Evolutionary conservation across 2,888 invertebrate genomes (phyloP).

Genomic region (Tribolium freemani): DNA sequence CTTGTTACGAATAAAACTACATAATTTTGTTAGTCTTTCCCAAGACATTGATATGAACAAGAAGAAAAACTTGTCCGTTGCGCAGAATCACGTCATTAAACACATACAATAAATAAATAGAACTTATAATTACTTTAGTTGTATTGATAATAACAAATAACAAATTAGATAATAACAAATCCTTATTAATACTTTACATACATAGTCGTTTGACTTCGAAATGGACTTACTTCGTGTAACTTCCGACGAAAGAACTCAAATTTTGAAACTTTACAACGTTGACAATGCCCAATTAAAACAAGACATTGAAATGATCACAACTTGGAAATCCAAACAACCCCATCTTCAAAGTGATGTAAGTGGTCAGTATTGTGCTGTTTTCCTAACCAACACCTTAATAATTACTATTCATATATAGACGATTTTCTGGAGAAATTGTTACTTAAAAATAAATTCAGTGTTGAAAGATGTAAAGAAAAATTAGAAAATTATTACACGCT

Average conservation of each 20-base stretch:
- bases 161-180: too few species aligned
- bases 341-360: neutral
- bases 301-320: neutral
- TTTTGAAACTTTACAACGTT: neutral
- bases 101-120: too few species aligned
- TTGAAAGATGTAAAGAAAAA: slow-evolving; percentile 14
- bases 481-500: slow-evolving; percentile 17
- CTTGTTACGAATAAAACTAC: too few species aligned
- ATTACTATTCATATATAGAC: neutral
- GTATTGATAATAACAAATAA: too few species aligned
- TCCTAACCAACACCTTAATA: neutral
- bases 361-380: neutral
- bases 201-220: neutral
- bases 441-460: slow-evolving; percentile 8
- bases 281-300: neutral
- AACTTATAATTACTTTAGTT: too few species aligned
- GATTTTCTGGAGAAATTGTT: slow-evolving; percentile 20
- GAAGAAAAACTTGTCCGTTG: too few species aligned
- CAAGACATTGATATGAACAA: too few species aligned
- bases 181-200: too few species aligned
- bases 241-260: neutral
- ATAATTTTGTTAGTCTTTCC: too few species aligned
- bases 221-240: neutral
- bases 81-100: too few species aligned
- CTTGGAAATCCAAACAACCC: neutral